Evolutionary conservation across 2,797 vertebrate species (phyloP).

Genomic region (Crocidura indochinensis): DNA sequence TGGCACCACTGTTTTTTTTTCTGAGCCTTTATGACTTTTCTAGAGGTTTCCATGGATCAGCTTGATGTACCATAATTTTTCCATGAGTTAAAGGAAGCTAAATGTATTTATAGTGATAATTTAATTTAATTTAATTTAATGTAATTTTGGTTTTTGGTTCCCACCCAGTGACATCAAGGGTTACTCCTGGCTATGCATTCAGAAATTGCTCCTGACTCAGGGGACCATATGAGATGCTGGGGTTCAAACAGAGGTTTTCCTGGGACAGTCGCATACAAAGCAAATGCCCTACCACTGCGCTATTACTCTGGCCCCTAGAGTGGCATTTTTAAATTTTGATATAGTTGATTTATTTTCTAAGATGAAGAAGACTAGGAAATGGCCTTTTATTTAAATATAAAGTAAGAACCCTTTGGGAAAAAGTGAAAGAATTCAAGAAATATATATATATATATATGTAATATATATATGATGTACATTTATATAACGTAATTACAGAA

Average conservation of each 20-base stretch:
- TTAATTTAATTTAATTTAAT: conserved; percentile 74
- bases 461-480: too few relatives aligned
- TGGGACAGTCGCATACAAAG: too few relatives aligned
- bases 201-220: too few relatives aligned
- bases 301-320: too few relatives aligned
- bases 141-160: conserved; percentile 7
- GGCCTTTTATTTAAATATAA: conserved; percentile 84
- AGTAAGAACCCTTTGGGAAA: conserved; percentile 67
- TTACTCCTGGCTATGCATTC: too few relatives aligned
- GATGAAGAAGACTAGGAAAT: conserved; percentile 69
- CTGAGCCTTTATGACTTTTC: conserved; percentile 56
- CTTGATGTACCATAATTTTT: conserved; percentile 29
- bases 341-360: conserved; percentile 65
- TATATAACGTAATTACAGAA: background rate
- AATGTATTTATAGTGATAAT: conserved; percentile 36
- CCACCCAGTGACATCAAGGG: too few relatives aligned
- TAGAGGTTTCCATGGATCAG: conserved; percentile 18
- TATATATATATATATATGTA: background rate
- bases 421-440: conserved; percentile 68
- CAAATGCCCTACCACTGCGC: too few relatives aligned
- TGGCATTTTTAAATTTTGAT: conserved; percentile 72
- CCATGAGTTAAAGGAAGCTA: conserved; percentile 68
- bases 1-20: conserved; percentile 59
- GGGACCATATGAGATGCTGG: too few relatives aligned
- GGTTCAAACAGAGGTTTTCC: too few relatives aligned